These are phyloP conservation scores for Phataginus tricuspis DNA, from an alignment of 2,797 vertebrate species.

Conservation along the genomic window DNA sequence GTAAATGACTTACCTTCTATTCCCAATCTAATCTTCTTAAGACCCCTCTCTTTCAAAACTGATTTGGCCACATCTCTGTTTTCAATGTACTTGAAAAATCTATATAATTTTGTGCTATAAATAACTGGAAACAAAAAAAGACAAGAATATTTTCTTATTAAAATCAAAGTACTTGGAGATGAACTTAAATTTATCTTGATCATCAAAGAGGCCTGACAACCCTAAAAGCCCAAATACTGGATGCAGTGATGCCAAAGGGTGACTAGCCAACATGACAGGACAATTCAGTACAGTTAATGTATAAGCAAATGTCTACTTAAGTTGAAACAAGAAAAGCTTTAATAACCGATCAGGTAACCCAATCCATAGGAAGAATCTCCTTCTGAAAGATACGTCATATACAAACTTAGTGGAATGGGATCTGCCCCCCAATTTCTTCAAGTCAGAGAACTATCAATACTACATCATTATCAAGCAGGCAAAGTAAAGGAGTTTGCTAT, in stretches of 20 bases:
- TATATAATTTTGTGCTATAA: constrained; percentile 99
- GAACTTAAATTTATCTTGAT: constrained; percentile 57
- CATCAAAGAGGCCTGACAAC: constrained; percentile 56
- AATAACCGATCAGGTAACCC: constrained; percentile 75
- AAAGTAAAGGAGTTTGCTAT: constrained; percentile 59
- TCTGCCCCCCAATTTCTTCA: constrained; percentile 64
- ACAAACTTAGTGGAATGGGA: constrained; percentile 40
- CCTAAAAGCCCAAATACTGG: constrained; percentile 66
- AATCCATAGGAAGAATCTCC: constrained; percentile 73
- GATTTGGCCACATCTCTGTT: constrained; percentile 99
- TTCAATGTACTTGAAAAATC: constrained; percentile 99
- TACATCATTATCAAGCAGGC: constrained; percentile 54
- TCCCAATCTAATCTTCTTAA: constrained; percentile 98
- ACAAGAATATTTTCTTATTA: constrained; percentile 69
- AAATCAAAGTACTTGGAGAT: constrained; percentile 53
- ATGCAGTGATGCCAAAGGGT: constrained; percentile 77
- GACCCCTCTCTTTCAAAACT: constrained; percentile 97
- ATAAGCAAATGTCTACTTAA: constrained; percentile 76
- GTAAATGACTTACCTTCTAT: constrained; percentile 94
- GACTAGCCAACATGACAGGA: constrained; percentile 75
- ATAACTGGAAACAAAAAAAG: constrained; percentile 91
- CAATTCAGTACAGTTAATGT: constrained; percentile 81
- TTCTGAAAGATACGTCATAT: constrained; percentile 58
- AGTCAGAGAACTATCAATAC: constrained; percentile 37
- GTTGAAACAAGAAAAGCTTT: constrained; percentile 74